Evolutionary conservation across 2,888 invertebrate genomes (phyloP), one percentile per base, ranked within the genome.

Genomic region (Epirrhoe tristata): DNA sequence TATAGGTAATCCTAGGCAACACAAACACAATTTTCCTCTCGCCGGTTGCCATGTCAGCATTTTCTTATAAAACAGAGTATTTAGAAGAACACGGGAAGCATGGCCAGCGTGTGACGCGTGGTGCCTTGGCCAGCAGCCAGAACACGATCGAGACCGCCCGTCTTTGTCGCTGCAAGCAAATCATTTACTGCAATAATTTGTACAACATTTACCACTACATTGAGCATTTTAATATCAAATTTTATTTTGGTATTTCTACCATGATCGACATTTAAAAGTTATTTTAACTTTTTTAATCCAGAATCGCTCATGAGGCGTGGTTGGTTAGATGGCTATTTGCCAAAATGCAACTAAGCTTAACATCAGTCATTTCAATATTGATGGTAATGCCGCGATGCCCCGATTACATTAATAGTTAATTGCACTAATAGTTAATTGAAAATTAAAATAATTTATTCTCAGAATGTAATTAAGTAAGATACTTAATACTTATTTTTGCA

Each of bases 111-210:
- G 67, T 71, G 70, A 67, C 70, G 71, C 75, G 86, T 84, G 83
- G 70, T 83, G 70, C 64, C 10, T 63, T 91, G 91, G 91, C 87
- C 16, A 3, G 2, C 4, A 48, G 88, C 90, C 90, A 90, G 70
- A 3, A 36, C 69, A 69, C 76, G 73, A 74, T 72, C 76, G 79
- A 83, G 83, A 82, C 84, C 77, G 81, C 80, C 76, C 86, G 87
- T 87, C 87, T 88, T 84, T 88, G 84, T 82, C 81, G 76, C 74
- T 73, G 78, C 73, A 64, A 10, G 43, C 31, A 39, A 39, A 75
- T 76, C 79, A 79, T 79, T 73, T 73, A 78, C 77, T 79, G 78
- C 79, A 81, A 74, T 74, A 77, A 79, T 77, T 71, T 74, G 77
- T 73, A 46, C 6, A 31, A 16, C 24, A 14, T 34, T 61, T 54